phyloP scores from a whole-genome alignment of 1,140 invertebrate species.

The Diplogasteroides magnus region DNA sequence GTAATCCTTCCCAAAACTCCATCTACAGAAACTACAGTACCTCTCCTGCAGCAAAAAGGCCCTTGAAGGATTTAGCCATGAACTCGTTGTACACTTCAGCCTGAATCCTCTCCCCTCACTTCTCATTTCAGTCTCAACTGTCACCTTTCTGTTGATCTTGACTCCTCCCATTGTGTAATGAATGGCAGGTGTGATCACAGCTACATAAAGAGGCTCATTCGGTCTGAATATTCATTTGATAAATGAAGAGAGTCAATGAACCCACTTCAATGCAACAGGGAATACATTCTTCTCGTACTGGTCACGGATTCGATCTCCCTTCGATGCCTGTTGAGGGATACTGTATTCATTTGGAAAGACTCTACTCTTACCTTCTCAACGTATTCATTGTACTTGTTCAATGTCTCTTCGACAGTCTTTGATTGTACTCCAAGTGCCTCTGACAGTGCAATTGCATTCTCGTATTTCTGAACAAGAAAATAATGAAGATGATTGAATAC shows the following conservation, averaged over 20 bases:
- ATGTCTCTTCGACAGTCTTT: constrained; percentile 31
- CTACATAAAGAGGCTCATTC: constrained; percentile 47
- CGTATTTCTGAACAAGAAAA: constrained; percentile 39
- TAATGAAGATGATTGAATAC: constrained; percentile 19
- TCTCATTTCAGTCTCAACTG: not conserved
- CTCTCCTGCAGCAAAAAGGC: constrained; percentile 55
- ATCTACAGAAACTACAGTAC: constrained; percentile 22
- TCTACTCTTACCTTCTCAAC: constrained; percentile 11
- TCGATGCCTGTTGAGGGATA: constrained; percentile 1
- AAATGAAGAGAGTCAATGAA: too few species aligned
- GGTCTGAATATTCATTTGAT: constrained; percentile 40
- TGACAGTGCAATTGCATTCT: constrained; percentile 41
- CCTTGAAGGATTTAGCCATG: constrained; percentile 45
- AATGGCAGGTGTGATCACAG: constrained; percentile 52
- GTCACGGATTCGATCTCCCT: constrained; percentile 36
- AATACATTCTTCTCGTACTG: constrained; percentile 51
- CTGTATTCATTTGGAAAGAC: not conserved
- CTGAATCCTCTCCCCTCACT: constrained; percentile 1
- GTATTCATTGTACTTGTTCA: constrained; percentile 45
- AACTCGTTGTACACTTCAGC: constrained; percentile 46
- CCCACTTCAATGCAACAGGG: constrained; percentile 25
- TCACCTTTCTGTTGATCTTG: constrained; percentile 44
- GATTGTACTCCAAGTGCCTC: constrained; percentile 32
- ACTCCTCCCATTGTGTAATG: constrained; percentile 57
- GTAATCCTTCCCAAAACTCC: not conserved